phyloP scores from a whole-genome alignment of 2,113 vertebrate genomes.

The Trichechus manatus region DNA sequence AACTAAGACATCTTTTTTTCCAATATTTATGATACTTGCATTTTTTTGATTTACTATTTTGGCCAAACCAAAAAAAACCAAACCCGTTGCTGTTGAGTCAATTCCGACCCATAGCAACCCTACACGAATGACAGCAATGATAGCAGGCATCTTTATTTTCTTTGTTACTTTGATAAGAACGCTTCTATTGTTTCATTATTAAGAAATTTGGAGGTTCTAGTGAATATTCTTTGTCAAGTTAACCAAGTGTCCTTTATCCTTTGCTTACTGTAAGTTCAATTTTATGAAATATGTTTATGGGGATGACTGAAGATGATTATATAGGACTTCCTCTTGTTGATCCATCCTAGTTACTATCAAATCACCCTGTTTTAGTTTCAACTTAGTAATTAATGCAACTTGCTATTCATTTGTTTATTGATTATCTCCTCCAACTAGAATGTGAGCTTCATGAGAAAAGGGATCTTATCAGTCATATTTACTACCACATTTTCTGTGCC shows the following conservation, averaged over 20 bases:
- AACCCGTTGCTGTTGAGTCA: no score
- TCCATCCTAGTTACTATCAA: background rate
- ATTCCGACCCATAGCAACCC: no score
- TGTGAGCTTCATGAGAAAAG: background rate
- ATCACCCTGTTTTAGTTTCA: background rate
- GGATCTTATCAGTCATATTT: background rate
- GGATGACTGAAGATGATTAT: background rate
- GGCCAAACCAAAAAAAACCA: background rate
- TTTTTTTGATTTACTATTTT: background rate
- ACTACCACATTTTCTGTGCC: background rate
- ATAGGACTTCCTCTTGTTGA: background rate
- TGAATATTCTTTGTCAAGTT: background rate
- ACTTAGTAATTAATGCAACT: background rate
- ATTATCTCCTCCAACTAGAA: background rate
- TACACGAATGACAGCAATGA: background rate
- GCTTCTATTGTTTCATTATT: background rate
- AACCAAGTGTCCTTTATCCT: background rate
- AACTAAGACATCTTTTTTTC: background rate
- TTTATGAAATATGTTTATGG: background rate
- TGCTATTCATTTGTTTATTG: background rate
- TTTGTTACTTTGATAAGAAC: background rate
- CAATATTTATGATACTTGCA: background rate
- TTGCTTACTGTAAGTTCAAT: background rate
- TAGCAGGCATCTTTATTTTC: background rate
- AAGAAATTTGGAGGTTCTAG: background rate